Base-by-base conservation (phyloP, 2,888 invertebrate species). In the Autographa gamma region DNA sequence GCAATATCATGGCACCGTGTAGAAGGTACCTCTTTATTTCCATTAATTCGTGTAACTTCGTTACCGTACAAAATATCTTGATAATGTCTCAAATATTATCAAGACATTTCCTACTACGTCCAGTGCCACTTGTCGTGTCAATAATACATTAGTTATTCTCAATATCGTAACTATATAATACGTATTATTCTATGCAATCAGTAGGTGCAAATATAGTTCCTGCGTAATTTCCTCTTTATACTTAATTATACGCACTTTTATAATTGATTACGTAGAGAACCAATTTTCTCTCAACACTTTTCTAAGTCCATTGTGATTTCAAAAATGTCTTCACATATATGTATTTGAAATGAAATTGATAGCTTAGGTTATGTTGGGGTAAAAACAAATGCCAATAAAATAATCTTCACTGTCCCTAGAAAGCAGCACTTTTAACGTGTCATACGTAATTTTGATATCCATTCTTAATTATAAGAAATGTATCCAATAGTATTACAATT, bases 401-500 rank as follows among this genome's bases (percentile, higher is more conserved):
- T 6, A 48, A 7, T 48, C 48, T 7, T 48, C n/a, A 48, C 4
- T 48, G 48, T 48, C 48, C 14, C 9, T 48, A 48, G n/a, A 16
- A 48, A 43, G 5, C 41, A 41, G 41, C 14, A 41, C 14, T 13
- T 41, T 41, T 14, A 43, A 48, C 48, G n/a, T 43, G 16, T 6
- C 48, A 48, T 48, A n/a, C 48, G n/a, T 16, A 48, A 48, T 48
- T 48, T 48, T 48, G n/a, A 48, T 6, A n/a, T n/a, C 7, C n/a
- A 48, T 48, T 48, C 7, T n/a, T 48, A 48, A n/a, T 48, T 48
- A 48, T 48, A 48, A 48, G 25, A 56, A 52, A 62, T 63, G 54
- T 74, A 54, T 13, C 18, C 60, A 3, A 48, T 66, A 71, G 58
- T 32, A 32, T 56, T 62, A 62, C 13, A 13, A 41, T n/a, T n/a